Base-by-base conservation (phyloP, 2,797 vertebrate species). In the Furcifer pardalis region DNA sequence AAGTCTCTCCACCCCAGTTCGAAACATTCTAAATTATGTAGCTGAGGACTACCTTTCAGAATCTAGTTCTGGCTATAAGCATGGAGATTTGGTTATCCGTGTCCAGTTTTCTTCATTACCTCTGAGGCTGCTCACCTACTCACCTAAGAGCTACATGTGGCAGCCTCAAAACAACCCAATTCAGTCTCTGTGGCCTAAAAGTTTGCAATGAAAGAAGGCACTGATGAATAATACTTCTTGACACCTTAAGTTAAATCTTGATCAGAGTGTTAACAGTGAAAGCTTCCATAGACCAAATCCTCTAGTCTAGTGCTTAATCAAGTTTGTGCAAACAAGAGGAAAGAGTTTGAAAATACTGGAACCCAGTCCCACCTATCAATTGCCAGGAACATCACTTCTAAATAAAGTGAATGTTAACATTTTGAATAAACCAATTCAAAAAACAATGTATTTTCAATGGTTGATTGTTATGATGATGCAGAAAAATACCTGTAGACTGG, bases 61-160 rank as follows among this genome's bases (percentile, higher is more conserved):
- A 17, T 83, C 66, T 5, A 80, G 35, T 78, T 32, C 0, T 0
- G 46, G 2, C 63, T 32, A 40, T 82, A 37, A 82, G 19, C 37
- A 40, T 42, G 32, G 52, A 49, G 46, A 49, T 35, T 62, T 88
- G 80, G 77, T 44, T 44, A 7, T 30, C 25, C 8, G 46, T 1
- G 10, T 75, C 62, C 1, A 0, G 59, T 62, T 40, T 25, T 69
- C 84, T 69, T 0, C 71, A 35, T 82, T 69, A 37, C n/a, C 77
- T 46, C 52, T 0, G 0, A 69, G 89, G 71, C 6, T 27, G 73
- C 21, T 17, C 74, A 35, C 6, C 79, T 40, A 75, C n/a, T n/a
- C n/a, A n/a, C n/a, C n/a, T n/a, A n/a, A n/a, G 7, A 71, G 4
- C 78, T 71, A 52, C 76, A 66, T 46, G 86, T 82, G 30, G 12